Conservation (phyloP, 2,888 invertebrate species). For the Synanthedon tipuliformis region DNA sequence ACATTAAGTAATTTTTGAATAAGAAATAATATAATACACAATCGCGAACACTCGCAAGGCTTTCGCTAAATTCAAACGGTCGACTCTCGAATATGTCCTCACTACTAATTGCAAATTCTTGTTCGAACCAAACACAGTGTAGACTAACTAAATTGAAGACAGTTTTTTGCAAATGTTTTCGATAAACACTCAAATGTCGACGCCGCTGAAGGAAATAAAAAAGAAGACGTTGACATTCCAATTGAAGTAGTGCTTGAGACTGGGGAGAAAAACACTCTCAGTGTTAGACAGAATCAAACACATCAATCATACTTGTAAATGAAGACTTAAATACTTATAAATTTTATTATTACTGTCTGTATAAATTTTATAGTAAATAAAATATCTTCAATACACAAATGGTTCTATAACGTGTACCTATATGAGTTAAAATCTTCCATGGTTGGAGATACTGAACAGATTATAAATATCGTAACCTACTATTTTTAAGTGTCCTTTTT, state of each 20-base stretch:
- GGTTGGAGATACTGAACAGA: too few species aligned
- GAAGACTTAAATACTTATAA: too few species aligned
- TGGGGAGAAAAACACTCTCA: slow-evolving; percentile 1
- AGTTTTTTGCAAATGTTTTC: slow-evolving; percentile 1
- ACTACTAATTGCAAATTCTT: slow-evolving; percentile 1
- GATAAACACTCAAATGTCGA: neutral
- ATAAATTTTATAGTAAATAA: too few species aligned
- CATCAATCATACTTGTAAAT: too few species aligned
- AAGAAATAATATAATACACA: slow-evolving; percentile 37
- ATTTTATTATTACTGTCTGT: too few species aligned
- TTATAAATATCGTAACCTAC: too few species aligned
- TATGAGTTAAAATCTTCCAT: too few species aligned
- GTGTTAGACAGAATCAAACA: too few species aligned
- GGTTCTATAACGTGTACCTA: too few species aligned
- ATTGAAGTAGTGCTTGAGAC: slow-evolving; percentile 4
- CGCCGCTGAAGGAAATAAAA: slow-evolving; percentile 2
- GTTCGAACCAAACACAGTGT: neutral
- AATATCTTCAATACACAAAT: too few species aligned
- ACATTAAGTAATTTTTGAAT: slow-evolving; percentile 50
- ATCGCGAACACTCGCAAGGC: slow-evolving; percentile 33
- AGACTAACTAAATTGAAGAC: neutral
- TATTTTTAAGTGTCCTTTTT: too few species aligned
- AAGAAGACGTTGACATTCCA: neutral
- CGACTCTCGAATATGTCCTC: neutral
- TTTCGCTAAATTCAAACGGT: slow-evolving; percentile 25